Percentiles rank a stretch among this genome's conserved stretches.
Conservation (phyloP, 1,140 invertebrate genomes). For the Drosophila parvula region DNA sequence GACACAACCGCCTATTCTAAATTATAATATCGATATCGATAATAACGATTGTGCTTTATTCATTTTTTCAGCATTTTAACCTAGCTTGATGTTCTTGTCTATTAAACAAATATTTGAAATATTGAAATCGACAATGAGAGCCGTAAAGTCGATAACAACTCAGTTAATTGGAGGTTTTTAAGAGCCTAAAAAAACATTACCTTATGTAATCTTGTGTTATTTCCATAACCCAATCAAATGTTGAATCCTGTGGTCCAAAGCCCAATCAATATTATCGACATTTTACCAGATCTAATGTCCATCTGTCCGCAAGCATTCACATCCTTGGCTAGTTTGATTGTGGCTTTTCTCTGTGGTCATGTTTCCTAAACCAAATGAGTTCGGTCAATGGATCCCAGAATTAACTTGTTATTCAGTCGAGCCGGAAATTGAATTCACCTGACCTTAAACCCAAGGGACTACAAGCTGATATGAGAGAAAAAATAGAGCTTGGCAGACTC, state of each 20-base stretch:
- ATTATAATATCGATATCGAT: too few species aligned
- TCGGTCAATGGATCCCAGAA: slow-evolving; percentile 23
- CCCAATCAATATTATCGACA: background rate
- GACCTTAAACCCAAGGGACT: slow-evolving; percentile 11
- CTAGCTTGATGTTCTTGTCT: too few species aligned
- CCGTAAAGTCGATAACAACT: too few species aligned
- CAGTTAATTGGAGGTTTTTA: too few species aligned
- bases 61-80: too few species aligned
- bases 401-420: slow-evolving; percentile 12
- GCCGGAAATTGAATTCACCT: slow-evolving; percentile 52
- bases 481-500: background rate
- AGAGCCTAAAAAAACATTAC: too few species aligned
- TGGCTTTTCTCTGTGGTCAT: slow-evolving; percentile 6
- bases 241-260: background rate
- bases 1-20: too few species aligned
- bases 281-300: background rate
- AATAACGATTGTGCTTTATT: too few species aligned
- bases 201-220: background rate
- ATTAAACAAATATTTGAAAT: too few species aligned
- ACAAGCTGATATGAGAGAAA: background rate
- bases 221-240: background rate
- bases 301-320: background rate
- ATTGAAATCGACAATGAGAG: too few species aligned
- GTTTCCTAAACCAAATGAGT: slow-evolving; percentile 12
- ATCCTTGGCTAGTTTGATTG: background rate